Evolutionary conservation across 2,113 vertebrate species (phyloP).

Genomic region (Grammomys dolichurus): DNA sequence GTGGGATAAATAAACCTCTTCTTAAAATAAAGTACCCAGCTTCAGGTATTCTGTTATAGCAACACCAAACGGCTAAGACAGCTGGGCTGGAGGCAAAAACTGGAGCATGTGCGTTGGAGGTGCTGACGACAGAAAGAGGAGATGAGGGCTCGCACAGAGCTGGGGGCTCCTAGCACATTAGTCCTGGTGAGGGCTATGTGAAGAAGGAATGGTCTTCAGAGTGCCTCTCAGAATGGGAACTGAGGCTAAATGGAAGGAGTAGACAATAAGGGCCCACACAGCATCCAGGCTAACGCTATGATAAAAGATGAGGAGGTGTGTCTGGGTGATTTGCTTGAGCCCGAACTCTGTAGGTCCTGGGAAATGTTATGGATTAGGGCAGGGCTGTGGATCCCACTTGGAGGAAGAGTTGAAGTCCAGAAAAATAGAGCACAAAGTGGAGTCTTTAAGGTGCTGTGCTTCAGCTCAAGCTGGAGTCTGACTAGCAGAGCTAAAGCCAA

Average conservation of each 20-base stretch:
- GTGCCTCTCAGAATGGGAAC: too few species aligned
- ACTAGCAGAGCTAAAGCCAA: neutral
- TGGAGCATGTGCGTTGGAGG: neutral
- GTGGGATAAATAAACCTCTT: neutral
- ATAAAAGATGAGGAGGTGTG: too few species aligned
- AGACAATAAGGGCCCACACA: too few species aligned
- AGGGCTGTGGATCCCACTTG: rapidly evolving
- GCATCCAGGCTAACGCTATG: neutral
- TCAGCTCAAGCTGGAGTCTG: neutral
- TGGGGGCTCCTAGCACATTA: neutral
- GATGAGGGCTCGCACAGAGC: too few species aligned
- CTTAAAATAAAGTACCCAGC: neutral
- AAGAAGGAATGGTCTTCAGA: neutral
- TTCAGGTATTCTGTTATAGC: neutral
- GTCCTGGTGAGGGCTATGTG: too few species aligned
- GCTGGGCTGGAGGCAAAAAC: neutral
- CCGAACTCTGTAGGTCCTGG: neutral
- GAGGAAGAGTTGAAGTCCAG: neutral
- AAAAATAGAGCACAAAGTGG: neutral
- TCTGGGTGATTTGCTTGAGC: neutral
- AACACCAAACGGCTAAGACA: too few species aligned
- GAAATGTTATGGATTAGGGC: neutral
- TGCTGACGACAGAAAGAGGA: too few species aligned
- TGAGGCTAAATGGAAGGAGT: neutral
- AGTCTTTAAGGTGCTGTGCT: neutral